These are phyloP conservation scores for Osedax frankpressi DNA, from an alignment of 2,888 invertebrate genomes.

Conservation along the genomic window DNA sequence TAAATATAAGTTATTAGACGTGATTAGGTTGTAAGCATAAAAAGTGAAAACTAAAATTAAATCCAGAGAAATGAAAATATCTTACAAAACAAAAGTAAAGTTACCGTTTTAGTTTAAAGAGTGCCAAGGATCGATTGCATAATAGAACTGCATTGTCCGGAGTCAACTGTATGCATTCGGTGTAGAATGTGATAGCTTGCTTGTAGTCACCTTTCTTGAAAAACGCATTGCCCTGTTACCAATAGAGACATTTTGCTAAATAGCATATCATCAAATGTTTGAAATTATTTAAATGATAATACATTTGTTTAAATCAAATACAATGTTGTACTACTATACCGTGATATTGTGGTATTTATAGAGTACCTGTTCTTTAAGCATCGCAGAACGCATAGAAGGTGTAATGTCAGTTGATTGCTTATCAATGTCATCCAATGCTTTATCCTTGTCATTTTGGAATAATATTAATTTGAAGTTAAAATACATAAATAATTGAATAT, in stretches of 20 bases:
- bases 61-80: too few species aligned
- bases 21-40: too few species aligned
- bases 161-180: not conserved
- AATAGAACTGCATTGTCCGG: not conserved
- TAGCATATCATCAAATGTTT: not conserved
- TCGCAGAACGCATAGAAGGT: not conserved
- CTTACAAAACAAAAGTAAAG: too few species aligned
- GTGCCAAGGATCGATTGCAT: not conserved
- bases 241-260: too few species aligned
- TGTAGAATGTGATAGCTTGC: not conserved
- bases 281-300: too few species aligned
- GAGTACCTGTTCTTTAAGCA: not conserved
- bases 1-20: too few species aligned
- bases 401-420: not conserved
- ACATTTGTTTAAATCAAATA: too few species aligned
- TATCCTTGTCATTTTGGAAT: too few species aligned
- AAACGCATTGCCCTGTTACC: not conserved
- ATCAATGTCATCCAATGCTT: not conserved
- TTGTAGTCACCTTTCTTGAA: not conserved
- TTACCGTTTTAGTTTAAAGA: not conserved
- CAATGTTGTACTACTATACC: not conserved
- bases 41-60: too few species aligned
- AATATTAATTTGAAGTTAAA: too few species aligned
- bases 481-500: too few species aligned
- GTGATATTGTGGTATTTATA: not conserved